Percentiles rank a stretch among this genome's conserved stretches.
Conservation (phyloP, 2,888 invertebrate species). For the Trichogramma evanescens region DNA sequence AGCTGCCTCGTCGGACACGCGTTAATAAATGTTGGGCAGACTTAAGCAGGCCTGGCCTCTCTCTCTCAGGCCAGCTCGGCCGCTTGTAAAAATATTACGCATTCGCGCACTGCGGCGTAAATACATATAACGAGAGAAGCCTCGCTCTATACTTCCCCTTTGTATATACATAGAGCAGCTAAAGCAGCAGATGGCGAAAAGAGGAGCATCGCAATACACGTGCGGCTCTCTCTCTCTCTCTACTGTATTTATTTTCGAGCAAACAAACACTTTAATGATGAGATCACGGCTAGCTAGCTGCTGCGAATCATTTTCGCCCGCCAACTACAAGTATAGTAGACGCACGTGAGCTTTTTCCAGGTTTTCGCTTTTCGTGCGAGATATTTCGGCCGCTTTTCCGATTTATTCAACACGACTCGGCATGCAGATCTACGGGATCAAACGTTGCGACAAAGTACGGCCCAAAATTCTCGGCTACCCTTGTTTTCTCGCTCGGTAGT, state of each 20-base stretch:
- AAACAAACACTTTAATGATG: conserved; percentile 41
- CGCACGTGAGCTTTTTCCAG: no score
- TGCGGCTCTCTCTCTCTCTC: neutral
- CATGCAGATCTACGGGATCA: no score
- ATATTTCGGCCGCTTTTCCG: no score
- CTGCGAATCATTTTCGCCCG: neutral
- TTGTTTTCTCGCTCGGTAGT: no score
- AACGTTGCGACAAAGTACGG: no score
- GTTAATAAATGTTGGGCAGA: conserved; percentile 19
- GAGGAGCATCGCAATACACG: conserved; percentile 5
- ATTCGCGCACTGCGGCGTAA: neutral
- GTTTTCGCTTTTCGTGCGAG: no score
- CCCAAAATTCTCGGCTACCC: no score
- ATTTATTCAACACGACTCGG: no score
- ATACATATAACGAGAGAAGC: conserved; percentile 11
- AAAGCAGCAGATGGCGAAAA: conserved; percentile 27
- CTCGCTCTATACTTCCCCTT: neutral
- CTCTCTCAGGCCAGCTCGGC: no score
- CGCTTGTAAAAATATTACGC: conserved; percentile 20
- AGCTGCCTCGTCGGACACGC: conserved; percentile 9
- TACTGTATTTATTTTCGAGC: conserved; percentile 38
- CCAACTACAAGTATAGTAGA: no score
- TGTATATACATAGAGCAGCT: neutral
- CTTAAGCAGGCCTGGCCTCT: no score
- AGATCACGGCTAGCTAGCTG: conserved; percentile 31